A percentile compares a stretch with the other conserved stretches of the same genome.
phyloP scores from a whole-genome alignment of 2,888 invertebrate genomes.

The Nezara viridula region DNA sequence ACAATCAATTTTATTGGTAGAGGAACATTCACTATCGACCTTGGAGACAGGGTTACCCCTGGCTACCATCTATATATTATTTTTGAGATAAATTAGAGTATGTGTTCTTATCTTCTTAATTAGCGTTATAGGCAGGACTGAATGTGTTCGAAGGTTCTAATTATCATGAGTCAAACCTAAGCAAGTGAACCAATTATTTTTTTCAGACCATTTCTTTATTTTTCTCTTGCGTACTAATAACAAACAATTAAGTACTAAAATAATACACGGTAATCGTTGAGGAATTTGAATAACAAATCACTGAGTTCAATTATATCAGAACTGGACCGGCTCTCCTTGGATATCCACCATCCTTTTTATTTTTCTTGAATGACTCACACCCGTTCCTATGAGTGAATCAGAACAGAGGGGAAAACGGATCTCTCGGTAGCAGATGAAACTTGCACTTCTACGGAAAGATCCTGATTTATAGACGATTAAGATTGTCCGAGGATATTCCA shows the following conservation, averaged over 20 bases:
- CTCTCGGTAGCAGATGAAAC: background rate
- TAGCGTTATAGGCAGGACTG: no score
- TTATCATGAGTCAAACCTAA: background rate
- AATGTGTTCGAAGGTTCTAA: background rate
- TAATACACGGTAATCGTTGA: background rate
- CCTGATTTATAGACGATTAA: background rate
- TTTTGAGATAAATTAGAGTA: no score
- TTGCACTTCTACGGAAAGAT: background rate
- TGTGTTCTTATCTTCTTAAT: no score
- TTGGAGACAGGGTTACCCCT: no score
- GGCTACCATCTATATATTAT: no score
- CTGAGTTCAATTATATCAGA: background rate
- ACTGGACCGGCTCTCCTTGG: constrained; percentile 13
- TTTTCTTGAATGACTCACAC: background rate
- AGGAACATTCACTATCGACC: no score
- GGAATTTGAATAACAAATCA: constrained; percentile 21
- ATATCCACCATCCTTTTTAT: background rate
- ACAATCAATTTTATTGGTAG: no score
- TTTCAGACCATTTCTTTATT: background rate
- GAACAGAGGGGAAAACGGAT: background rate
- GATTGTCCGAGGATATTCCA: background rate
- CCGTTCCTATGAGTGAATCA: background rate
- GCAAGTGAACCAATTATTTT: background rate
- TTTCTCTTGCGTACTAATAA: background rate
- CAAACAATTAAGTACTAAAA: background rate